Percentiles rank a stretch among this genome's conserved stretches.
phyloP scores from a whole-genome alignment of 64 coral and sea anemone genomes.

The Montipora foliosa region DNA sequence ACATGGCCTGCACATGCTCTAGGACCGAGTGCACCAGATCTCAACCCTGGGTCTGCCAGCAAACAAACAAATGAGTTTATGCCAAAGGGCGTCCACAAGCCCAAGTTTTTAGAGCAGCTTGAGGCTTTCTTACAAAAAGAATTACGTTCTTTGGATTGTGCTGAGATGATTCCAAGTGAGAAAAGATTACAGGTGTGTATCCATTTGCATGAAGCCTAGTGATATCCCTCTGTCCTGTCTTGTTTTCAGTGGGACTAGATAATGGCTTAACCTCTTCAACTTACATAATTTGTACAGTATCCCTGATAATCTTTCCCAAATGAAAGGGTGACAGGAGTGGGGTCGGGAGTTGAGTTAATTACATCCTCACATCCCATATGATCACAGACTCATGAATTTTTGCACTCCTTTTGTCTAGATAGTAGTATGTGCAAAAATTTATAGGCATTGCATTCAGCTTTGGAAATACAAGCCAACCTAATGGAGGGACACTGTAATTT shows the following conservation, averaged over 20 bases:
- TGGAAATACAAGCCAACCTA: too few species aligned
- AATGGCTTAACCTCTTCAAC: too few species aligned
- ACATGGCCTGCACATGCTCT: constrained; percentile 99
- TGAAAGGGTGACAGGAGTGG: background rate
- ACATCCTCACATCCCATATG: too few species aligned
- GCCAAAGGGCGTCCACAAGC: constrained; percentile 98
- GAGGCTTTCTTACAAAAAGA: constrained; percentile 98
- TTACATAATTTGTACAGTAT: too few species aligned
- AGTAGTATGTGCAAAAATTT: too few species aligned
- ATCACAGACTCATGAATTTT: too few species aligned
- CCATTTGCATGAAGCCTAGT: background rate
- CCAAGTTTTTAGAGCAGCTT: constrained; percentile 97
- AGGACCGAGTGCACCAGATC: constrained; percentile 85
- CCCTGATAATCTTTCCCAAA: background rate
- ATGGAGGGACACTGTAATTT: too few species aligned
- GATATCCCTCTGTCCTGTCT: background rate
- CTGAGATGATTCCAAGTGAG: constrained; percentile 94
- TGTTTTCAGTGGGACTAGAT: too few species aligned
- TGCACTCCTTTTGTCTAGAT: too few species aligned
- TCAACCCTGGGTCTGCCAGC: constrained; percentile 63
- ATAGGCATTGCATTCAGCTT: too few species aligned
- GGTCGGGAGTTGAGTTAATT: too few species aligned
- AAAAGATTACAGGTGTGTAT: constrained; percentile 90
- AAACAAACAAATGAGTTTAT: constrained; percentile 92
- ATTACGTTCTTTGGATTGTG: constrained; percentile 86